Conservation (phyloP, 2,113 vertebrate species). For the Labeo catla region DNA sequence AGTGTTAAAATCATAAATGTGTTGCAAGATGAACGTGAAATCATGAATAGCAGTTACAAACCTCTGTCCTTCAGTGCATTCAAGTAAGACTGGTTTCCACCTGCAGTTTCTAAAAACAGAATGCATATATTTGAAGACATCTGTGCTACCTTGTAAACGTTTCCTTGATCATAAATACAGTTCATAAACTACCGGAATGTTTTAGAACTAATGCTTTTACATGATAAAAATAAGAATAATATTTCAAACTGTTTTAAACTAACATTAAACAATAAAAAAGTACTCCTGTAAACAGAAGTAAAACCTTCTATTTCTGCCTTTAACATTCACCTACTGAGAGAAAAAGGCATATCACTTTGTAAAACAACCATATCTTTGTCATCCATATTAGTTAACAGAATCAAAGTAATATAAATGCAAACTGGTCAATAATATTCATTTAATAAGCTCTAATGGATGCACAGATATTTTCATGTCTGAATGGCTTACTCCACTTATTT, state of each 20-base stretch:
- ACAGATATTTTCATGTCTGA: neutral
- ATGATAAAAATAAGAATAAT: neutral
- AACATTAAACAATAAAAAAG: neutral
- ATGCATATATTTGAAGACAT: neutral
- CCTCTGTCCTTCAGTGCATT: neutral
- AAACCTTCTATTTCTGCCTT: neutral
- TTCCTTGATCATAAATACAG: neutral
- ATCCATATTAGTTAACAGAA: no score
- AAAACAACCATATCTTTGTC: no score
- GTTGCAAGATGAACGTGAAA: neutral
- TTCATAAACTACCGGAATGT: neutral
- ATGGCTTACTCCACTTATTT: neutral
- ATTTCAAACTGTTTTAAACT: neutral
- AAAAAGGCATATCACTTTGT: neutral
- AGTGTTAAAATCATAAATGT: neutral
- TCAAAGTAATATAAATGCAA: neutral
- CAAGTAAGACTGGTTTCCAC: neutral
- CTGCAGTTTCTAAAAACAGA: neutral
- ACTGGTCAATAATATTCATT: neutral
- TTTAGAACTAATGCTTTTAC: neutral
- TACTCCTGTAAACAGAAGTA: neutral
- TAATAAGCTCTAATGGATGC: neutral
- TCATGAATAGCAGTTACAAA: neutral
- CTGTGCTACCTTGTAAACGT: neutral
- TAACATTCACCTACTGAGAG: neutral